phyloP scores from a whole-genome alignment of 64 coral and sea anemone genomes.

The Platygyra sinensis region DNA sequence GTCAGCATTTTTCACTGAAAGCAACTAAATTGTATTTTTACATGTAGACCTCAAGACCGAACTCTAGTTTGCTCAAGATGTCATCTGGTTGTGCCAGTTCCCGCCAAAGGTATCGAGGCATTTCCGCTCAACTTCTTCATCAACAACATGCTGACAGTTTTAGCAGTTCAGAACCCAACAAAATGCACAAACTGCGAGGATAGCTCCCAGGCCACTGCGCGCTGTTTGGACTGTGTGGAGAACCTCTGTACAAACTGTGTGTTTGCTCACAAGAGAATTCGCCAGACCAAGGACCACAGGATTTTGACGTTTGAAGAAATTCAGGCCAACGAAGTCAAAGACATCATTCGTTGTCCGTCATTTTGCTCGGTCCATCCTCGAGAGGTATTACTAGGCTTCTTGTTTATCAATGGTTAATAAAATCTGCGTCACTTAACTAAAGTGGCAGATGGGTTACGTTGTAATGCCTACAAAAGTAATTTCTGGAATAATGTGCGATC shows the following conservation, averaged over 20 bases:
- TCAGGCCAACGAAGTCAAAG: conserved; percentile 87
- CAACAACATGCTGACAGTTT: conserved; percentile 94
- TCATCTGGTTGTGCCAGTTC: conserved; percentile 60
- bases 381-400: too few species aligned
- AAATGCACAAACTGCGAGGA: conserved; percentile 95
- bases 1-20: too few species aligned
- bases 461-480: too few species aligned
- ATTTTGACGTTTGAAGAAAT: conserved; percentile 90
- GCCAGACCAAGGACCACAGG: conserved; percentile 87
- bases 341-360: conserved; percentile 85
- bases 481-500: too few species aligned
- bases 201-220: conserved; percentile 81
- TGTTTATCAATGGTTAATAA: too few species aligned
- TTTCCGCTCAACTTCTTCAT: conserved; percentile 92
- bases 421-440: too few species aligned
- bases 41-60: conserved; percentile 78
- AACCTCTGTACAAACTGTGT: conserved; percentile 93
- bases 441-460: too few species aligned
- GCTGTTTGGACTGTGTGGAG: conserved; percentile 90
- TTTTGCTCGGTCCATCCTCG: conserved; percentile 85
- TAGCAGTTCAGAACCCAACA: conserved; percentile 89
- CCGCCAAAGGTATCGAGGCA: conserved; percentile 90
- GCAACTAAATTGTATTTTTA: too few species aligned
- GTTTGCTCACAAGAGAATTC: conserved; percentile 85
- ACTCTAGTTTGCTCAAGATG: conserved; percentile 81